These are phyloP conservation scores for Leptothorax acervorum DNA, from an alignment of 2,888 invertebrate species.

Conservation along the genomic window DNA sequence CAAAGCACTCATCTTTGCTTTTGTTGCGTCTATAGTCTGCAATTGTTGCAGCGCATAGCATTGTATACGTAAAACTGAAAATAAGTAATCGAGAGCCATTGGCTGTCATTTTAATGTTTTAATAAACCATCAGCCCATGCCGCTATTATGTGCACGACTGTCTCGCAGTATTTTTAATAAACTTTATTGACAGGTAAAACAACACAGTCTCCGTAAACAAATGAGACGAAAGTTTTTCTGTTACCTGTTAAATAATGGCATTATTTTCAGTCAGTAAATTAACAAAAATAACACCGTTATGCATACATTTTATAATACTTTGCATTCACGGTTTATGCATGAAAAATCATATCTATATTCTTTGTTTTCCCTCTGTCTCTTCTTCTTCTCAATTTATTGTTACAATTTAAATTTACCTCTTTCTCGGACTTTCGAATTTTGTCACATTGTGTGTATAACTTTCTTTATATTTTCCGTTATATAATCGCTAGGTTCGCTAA, in stretches of 20 bases:
- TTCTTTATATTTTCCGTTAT: not conserved
- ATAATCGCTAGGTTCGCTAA: not conserved
- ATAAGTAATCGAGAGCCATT: constrained; percentile 30
- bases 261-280: constrained; percentile 15
- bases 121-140: constrained; percentile 8
- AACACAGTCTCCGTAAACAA: constrained; percentile 3
- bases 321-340: not conserved
- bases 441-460: not conserved
- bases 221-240: constrained; percentile 1
- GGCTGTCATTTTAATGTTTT: constrained; percentile 43
- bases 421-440: not conserved
- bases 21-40: constrained; percentile 18
- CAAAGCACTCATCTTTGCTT: constrained; percentile 44
- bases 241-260: constrained; percentile 6
- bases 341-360: not conserved
- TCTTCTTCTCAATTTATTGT: not conserved
- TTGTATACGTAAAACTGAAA: constrained; percentile 19
- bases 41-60: constrained; percentile 27
- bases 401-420: not conserved
- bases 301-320: not conserved
- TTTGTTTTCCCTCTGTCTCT: not conserved
- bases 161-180: not conserved
- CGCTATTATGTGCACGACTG: constrained; percentile 12
- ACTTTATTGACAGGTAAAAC: constrained; percentile 20
- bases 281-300: not conserved